Percentiles rank a stretch among this genome's conserved stretches.
Conservation (phyloP, 2,113 vertebrate species). For the Chionis minor region DNA sequence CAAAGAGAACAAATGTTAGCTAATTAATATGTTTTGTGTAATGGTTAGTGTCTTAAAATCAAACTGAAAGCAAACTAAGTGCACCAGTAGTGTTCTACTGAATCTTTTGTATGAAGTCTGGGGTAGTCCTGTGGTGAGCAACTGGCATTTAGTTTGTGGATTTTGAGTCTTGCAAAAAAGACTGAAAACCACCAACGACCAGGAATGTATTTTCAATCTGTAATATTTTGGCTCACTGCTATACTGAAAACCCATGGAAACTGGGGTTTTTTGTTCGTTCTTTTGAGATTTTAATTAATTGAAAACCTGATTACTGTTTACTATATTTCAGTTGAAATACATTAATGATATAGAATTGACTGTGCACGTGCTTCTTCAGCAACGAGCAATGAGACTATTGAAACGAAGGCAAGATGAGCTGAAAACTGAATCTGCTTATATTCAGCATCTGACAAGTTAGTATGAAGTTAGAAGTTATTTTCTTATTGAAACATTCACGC, state of each 20-base stretch:
- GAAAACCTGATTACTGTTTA: neutral
- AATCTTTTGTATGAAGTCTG: neutral
- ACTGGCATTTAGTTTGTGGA: neutral
- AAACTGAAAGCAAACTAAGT: neutral
- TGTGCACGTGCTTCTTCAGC: slow-evolving; percentile 78
- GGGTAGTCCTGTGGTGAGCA: neutral
- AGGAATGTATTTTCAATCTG: neutral
- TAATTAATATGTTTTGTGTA: neutral
- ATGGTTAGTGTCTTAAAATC: neutral
- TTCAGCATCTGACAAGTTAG: slow-evolving; percentile 83
- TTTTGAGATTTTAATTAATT: neutral
- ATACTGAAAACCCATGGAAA: neutral
- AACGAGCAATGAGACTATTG: slow-evolving; percentile 71
- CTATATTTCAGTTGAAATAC: slow-evolving; percentile 76
- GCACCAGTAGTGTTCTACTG: neutral
- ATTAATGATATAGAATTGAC: slow-evolving; percentile 86
- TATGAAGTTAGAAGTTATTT: neutral
- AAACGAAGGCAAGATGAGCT: slow-evolving; percentile 81
- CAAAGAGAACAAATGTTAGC: neutral
- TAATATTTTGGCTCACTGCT: neutral
- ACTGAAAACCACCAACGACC: neutral
- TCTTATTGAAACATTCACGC: neutral
- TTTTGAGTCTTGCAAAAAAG: neutral
- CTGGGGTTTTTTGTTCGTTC: neutral
- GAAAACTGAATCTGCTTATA: slow-evolving; percentile 74